Percentiles rank a stretch among this genome's conserved stretches.
phyloP scores from a whole-genome alignment of 2,113 vertebrate species.

The Cynocephalus volans region DNA sequence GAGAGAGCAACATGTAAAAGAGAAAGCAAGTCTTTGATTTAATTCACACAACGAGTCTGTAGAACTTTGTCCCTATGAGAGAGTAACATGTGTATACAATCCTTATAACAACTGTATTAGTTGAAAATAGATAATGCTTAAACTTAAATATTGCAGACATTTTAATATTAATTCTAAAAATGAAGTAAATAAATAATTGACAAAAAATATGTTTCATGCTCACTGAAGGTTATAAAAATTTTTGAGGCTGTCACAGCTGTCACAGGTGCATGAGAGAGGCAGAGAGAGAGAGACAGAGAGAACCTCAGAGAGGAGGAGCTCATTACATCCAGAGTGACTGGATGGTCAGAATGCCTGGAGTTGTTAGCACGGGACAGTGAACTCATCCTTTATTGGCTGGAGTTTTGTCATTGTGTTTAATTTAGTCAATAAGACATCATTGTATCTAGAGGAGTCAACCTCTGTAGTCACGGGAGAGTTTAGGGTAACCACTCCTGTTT shows the following conservation, averaged over 20 bases:
- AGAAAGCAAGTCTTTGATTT: neutral
- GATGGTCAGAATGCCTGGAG: neutral
- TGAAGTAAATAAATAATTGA: neutral
- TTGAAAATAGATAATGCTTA: neutral
- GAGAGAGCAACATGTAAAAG: neutral
- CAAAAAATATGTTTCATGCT: neutral
- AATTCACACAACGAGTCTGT: neutral
- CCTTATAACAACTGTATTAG: neutral
- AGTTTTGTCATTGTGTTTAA: neutral
- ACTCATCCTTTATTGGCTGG: neutral
- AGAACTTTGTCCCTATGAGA: neutral
- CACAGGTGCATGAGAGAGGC: too few relatives aligned
- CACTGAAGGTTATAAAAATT: neutral
- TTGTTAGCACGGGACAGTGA: neutral
- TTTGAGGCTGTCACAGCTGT: rapidly evolving
- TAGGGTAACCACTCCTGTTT: neutral
- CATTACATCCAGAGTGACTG: neutral
- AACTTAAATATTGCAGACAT: neutral
- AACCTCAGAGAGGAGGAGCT: too few relatives aligned
- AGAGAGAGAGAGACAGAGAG: neutral
- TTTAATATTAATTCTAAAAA: neutral
- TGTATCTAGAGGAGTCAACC: neutral
- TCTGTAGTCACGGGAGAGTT: neutral
- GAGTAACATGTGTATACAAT: neutral
- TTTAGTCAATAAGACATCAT: neutral